Evolutionary conservation across 2,797 vertebrate species (phyloP), one percentile per base, ranked within the genome.

Genomic region (Scarus forsteni): DNA sequence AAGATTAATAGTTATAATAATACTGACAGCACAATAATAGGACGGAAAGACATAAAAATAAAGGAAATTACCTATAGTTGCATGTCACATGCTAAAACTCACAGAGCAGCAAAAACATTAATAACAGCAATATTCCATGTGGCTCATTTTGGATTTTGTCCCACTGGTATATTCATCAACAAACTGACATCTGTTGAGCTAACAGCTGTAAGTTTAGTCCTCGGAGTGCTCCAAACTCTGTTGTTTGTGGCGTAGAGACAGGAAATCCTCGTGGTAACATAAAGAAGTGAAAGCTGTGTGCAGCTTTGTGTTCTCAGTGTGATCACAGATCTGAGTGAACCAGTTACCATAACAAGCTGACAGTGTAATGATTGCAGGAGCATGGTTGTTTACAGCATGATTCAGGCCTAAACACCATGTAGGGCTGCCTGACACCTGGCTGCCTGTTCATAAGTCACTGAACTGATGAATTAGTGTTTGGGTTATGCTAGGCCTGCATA

Each of bases 401-500:
- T 64, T 27, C 6, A 19, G 50, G 19, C 43, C 77, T 64, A 81
- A 27, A 70, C 55, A 52, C 48, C 38, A 7, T 67, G 63, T 62
- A 71, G n/a, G 15, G 42, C 18, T 44, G 7, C 61, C 8, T 6
- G 13, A 50, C 19, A 3, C 13, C 36, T 59, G 63, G 61, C 36
- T 59, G 63, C 59, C 62, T 76, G 64, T 79, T 85, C 43, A 83
- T 84, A 74, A 79, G 13, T 66, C 50, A 13, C 35, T 46, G 16
- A 43, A 19, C 44, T 12, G 15, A 43, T 5, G 13, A 39, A 6
- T 53, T 14, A 34, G 50, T 51, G 49, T 2, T 27, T 6, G 6
- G 48, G 2, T 11, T 7, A 45, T 5, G 16, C 9, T 34, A 1
- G 16, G 4, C 1, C 10, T 19, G 18, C 45, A 15, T 2, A 13